phyloP scores from a whole-genome alignment of 2,797 vertebrate species.

The Sus cebifrons region DNA sequence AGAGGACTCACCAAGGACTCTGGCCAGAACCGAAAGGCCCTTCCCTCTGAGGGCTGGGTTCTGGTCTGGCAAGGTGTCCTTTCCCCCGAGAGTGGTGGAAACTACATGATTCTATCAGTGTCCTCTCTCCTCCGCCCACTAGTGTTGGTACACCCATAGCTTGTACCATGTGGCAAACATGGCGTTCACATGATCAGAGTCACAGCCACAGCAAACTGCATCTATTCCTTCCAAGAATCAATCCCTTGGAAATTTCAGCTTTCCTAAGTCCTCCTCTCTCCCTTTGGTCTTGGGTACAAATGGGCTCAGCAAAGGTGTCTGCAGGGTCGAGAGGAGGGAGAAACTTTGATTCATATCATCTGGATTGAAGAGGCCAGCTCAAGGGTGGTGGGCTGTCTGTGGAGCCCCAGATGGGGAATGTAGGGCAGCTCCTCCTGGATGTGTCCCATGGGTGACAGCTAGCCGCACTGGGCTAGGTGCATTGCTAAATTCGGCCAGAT shows the following conservation, averaged over 20 bases:
- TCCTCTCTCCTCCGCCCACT: not conserved
- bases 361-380: not conserved
- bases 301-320: not conserved
- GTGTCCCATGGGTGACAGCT: not conserved
- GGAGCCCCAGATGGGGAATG: not conserved
- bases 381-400: not conserved
- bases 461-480: not conserved
- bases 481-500: not conserved
- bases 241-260: not conserved
- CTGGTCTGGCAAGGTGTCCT: not conserved
- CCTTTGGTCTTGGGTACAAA: not conserved
- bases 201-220: not conserved
- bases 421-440: not conserved
- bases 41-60: not conserved
- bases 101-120: not conserved
- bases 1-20: not conserved
- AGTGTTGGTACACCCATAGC: not conserved
- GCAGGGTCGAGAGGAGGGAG: not conserved
- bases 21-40: not conserved
- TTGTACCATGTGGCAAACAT: not conserved
- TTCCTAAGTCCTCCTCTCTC: not conserved
- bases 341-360: not conserved
- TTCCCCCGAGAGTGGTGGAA: not conserved
- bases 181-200: not conserved
- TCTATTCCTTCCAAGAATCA: not conserved